Percentiles rank a stretch among this genome's conserved stretches.
These are phyloP conservation scores for Rotaria magnacalcarata DNA, from an alignment of 2,888 invertebrate genomes.

Conservation along the genomic window DNA sequence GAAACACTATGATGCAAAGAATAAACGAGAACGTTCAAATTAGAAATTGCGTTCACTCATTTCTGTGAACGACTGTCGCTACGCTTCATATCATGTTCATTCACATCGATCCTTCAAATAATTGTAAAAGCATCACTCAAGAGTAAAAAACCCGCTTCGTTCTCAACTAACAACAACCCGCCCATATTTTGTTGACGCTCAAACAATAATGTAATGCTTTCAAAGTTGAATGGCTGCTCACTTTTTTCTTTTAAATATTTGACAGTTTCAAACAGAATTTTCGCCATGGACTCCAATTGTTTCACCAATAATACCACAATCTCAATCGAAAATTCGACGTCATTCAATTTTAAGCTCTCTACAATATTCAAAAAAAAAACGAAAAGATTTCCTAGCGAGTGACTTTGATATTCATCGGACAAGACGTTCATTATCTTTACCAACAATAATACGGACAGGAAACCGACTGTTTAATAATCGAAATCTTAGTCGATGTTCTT, in stretches of 20 bases:
- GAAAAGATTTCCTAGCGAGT: not conserved
- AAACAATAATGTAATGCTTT: too few relatives aligned
- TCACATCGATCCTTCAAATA: too few relatives aligned
- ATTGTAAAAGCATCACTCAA: too few relatives aligned
- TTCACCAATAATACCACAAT: not conserved
- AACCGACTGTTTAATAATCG: not conserved
- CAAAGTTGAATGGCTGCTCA: too few relatives aligned
- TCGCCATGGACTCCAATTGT: not conserved
- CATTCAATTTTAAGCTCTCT: not conserved
- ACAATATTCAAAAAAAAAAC: not conserved
- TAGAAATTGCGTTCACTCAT: too few relatives aligned
- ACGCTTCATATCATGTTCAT: too few relatives aligned
- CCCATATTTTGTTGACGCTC: too few relatives aligned
- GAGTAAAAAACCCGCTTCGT: too few relatives aligned
- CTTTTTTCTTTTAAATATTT: not conserved
- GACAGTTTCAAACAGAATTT: not conserved
- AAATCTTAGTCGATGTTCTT: not conserved
- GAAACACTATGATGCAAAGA: too few relatives aligned
- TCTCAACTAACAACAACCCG: too few relatives aligned
- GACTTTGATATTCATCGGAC: not conserved
- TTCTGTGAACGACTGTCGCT: too few relatives aligned
- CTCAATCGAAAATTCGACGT: not conserved
- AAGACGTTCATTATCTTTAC: not conserved
- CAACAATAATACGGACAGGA: not conserved
- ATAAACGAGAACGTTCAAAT: too few relatives aligned